phyloP scores from a whole-genome alignment of 1,140 invertebrate species.

The Drosophila asahinai region DNA sequence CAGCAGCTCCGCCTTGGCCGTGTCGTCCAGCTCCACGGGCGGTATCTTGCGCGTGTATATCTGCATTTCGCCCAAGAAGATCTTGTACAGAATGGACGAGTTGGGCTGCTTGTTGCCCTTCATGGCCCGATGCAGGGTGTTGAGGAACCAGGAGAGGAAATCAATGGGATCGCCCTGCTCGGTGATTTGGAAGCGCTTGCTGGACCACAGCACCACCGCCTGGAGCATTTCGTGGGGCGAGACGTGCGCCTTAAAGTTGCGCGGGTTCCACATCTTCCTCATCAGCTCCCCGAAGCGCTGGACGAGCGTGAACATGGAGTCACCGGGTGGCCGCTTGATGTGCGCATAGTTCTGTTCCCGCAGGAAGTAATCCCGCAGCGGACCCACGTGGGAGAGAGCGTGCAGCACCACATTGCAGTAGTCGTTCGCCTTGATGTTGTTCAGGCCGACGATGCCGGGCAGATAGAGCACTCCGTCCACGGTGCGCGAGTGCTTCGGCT shows the following conservation, averaged over 20 bases:
- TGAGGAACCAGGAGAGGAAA: constrained; percentile 98
- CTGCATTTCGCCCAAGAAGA: constrained; percentile 97
- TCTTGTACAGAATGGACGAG: constrained; percentile 97
- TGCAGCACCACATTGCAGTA: constrained; percentile 99
- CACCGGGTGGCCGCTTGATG: constrained; percentile 96
- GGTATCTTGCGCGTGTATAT: constrained; percentile 98
- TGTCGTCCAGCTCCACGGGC: constrained; percentile 96
- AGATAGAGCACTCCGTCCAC: constrained; percentile 97
- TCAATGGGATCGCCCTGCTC: constrained; percentile 99
- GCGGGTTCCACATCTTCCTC: constrained; percentile 99
- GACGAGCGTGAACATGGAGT: constrained; percentile 95
- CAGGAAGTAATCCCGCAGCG: constrained; percentile 97
- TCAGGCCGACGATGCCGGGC: constrained; percentile 98
- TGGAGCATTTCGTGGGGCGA: constrained; percentile 99
- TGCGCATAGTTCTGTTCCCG: constrained; percentile 96
- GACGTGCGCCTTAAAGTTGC: constrained; percentile 99
- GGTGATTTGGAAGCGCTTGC: constrained; percentile 99
- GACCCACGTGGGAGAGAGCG: constrained; percentile 97
- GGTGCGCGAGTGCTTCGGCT: constrained; percentile 95
- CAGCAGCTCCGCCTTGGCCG: constrained; percentile 92
- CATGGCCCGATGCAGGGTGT: constrained; percentile 95
- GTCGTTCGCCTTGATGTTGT: constrained; percentile 99
- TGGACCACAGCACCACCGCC: constrained; percentile 98
- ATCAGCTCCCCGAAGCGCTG: constrained; percentile 99
- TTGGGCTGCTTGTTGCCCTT: constrained; percentile 94